phyloP scores from a whole-genome alignment of 2,888 invertebrate genomes.

The Drosophila testacea region DNA sequence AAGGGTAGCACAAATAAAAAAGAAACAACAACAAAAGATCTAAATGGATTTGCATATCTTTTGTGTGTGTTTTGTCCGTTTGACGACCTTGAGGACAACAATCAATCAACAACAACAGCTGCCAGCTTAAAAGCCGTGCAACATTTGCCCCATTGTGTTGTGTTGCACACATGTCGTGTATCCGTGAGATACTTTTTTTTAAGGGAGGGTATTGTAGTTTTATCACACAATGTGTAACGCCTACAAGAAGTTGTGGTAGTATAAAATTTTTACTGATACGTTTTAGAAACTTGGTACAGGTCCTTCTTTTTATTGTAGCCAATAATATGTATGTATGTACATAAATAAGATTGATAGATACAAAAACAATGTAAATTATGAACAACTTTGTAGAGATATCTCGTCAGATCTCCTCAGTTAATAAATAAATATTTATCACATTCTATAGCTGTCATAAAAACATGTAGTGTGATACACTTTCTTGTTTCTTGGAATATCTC shows the following conservation, averaged over 20 bases:
- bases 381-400: no score
- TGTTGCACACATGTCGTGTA: slow-evolving; percentile 27
- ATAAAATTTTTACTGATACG: no score
- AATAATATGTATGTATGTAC: no score
- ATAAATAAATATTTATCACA: no score
- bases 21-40: slow-evolving; percentile 33
- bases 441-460: no score
- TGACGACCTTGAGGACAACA: slow-evolving; percentile 63
- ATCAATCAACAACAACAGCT: slow-evolving; percentile 48
- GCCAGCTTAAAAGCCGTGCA: slow-evolving; percentile 61
- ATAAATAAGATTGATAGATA: no score
- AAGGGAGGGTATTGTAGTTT: not conserved
- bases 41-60: slow-evolving; percentile 67
- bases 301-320: no score
- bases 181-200: slow-evolving; percentile 41
- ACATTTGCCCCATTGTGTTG: slow-evolving; percentile 25
- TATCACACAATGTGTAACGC: not conserved
- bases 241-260: not conserved
- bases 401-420: no score
- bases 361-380: no score
- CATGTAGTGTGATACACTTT: no score
- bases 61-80: slow-evolving; percentile 49
- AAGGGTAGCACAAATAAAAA: not conserved
- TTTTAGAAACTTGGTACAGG: no score
- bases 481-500: no score